These are phyloP conservation scores for Poecilus cupreus DNA, from an alignment of 2,888 invertebrate species.

Conservation along the genomic window DNA sequence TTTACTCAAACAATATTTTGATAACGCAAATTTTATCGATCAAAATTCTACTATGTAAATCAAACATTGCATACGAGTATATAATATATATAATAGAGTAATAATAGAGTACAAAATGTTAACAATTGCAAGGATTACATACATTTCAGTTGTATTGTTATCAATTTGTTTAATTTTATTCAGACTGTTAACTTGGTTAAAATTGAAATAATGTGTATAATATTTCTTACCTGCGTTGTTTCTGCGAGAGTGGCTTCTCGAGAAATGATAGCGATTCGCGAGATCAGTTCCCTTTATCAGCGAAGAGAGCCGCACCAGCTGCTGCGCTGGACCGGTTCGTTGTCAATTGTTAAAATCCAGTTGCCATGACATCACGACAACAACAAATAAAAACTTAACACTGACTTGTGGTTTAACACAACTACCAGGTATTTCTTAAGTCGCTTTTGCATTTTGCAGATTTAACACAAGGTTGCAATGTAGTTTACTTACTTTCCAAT, in stretches of 20 bases:
- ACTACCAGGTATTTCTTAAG: not conserved
- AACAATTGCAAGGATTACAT: no score
- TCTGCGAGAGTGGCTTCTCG: not conserved
- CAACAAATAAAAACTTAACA: not conserved
- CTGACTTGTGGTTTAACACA: not conserved
- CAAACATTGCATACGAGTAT: no score
- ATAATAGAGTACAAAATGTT: no score
- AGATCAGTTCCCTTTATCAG: not conserved
- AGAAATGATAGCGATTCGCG: not conserved
- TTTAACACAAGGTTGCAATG: not conserved
- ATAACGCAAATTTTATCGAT: no score
- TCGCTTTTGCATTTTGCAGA: not conserved
- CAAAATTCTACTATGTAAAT: no score
- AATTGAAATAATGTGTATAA: no score
- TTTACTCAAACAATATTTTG: no score
- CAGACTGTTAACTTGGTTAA: no score
- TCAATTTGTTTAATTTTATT: no score
- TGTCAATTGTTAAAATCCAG: not conserved
- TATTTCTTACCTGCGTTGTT: not conserved
- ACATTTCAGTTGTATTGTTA: no score
- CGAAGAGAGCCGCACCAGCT: not conserved
- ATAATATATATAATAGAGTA: no score
- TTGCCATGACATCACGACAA: slow-evolving; percentile 3
- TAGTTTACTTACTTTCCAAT: not conserved
- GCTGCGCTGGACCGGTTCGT: not conserved